phyloP scores from a whole-genome alignment of 1,140 invertebrate genomes.

The Coelopa frigida region DNA sequence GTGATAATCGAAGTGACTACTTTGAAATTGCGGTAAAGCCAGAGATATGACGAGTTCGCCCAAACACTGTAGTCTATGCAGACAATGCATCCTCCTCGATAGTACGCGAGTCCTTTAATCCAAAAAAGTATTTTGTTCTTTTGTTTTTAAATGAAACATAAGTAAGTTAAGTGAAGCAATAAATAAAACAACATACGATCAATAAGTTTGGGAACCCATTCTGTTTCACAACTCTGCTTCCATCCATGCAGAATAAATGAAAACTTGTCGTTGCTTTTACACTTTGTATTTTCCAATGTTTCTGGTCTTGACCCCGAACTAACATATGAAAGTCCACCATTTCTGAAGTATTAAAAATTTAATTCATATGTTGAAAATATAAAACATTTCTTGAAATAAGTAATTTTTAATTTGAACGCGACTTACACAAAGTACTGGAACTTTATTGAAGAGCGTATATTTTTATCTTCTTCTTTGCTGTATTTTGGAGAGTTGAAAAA shows the following conservation, averaged over 20 bases:
- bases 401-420: no score
- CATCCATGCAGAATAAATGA: constrained; percentile 40
- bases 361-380: no score
- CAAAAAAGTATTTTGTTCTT: neutral
- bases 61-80: constrained; percentile 38
- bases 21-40: constrained; percentile 29
- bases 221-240: constrained; percentile 34
- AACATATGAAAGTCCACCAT: no score
- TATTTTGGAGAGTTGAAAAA: no score
- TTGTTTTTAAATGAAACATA: neutral
- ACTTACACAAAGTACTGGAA: no score
- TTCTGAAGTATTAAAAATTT: no score
- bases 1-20: constrained; percentile 23
- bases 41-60: constrained; percentile 30
- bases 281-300: constrained; percentile 22
- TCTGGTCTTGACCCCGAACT: no score
- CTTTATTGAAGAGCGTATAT: no score
- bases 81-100: constrained; percentile 38
- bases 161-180: neutral
- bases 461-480: no score
- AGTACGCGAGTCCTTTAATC: constrained; percentile 30
- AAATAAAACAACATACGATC: constrained; percentile 22
- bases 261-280: constrained; percentile 26
- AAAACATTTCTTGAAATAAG: no score
- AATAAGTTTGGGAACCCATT: constrained; percentile 32